Conservation (phyloP, 2,888 invertebrate genomes). For the Trachelus stipa region DNA sequence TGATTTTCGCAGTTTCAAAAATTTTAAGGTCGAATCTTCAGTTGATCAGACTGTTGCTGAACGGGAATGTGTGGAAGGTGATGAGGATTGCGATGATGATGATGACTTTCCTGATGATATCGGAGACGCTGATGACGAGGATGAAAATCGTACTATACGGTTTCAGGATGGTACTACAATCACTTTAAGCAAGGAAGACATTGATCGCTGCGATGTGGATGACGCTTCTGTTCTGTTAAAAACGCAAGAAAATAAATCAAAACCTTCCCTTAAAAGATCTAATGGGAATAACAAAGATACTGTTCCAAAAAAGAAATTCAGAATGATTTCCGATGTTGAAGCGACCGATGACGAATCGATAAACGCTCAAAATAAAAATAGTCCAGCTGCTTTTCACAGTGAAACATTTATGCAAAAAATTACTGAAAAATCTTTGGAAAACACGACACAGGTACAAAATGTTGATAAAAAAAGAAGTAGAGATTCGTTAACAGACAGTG, state of each 20-base stretch:
- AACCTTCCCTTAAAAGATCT: neutral
- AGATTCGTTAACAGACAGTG: neutral
- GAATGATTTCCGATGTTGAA: conserved; percentile 6
- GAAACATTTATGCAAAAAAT: neutral
- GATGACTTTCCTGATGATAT: conserved; percentile 13
- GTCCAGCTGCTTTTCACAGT: neutral
- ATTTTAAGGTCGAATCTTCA: neutral
- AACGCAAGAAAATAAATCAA: neutral
- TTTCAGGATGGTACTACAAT: conserved; percentile 33
- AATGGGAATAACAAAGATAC: neutral
- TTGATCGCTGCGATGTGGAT: conserved; percentile 23
- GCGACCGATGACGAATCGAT: conserved; percentile 25
- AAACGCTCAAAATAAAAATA: neutral
- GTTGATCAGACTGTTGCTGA: neutral
- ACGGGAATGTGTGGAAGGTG: conserved; percentile 19
- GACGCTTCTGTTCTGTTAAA: neutral
- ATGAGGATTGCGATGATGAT: conserved; percentile 12
- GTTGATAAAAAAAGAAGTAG: neutral
- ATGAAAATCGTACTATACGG: conserved; percentile 26
- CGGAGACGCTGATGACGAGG: conserved; percentile 27
- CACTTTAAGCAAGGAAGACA: conserved; percentile 26
- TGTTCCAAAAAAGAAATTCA: neutral
- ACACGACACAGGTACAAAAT: neutral
- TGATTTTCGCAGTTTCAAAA: conserved; percentile 36
- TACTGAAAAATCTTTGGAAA: neutral